These are phyloP conservation scores for Poicephalus meyeri DNA, from an alignment of 2,113 vertebrate species.

Conservation along the genomic window DNA sequence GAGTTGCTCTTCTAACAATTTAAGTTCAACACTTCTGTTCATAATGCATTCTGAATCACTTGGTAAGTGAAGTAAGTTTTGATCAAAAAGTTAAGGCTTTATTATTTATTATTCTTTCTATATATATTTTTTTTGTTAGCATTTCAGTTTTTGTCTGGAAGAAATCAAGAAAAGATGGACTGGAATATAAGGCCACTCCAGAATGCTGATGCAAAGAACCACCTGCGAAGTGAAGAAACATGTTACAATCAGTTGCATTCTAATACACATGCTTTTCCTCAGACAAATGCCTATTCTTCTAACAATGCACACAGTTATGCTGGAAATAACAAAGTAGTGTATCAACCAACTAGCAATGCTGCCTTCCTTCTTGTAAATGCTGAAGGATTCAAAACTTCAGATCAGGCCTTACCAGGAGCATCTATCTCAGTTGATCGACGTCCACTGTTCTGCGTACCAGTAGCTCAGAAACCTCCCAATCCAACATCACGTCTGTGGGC, in stretches of 20 bases:
- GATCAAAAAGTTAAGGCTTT: background rate
- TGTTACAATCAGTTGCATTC: slow-evolving; percentile 23
- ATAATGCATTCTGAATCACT: background rate
- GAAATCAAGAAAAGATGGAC: slow-evolving; percentile 61
- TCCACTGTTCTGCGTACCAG: background rate
- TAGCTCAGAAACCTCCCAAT: background rate
- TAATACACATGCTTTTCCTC: background rate
- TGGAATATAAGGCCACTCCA: slow-evolving; percentile 65
- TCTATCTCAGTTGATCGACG: background rate
- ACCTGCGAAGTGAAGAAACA: background rate
- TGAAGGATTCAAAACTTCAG: slow-evolving; percentile 7
- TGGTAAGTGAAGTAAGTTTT: background rate
- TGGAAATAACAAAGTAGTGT: slow-evolving; percentile 26
- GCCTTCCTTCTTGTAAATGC: background rate
- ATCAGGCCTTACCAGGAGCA: slow-evolving; percentile 22
- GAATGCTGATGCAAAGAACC: background rate
- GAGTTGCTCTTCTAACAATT: background rate
- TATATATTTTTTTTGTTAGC: slow-evolving; percentile 15
- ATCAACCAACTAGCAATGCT: background rate
- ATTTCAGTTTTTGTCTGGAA: slow-evolving; percentile 5
- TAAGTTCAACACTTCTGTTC: background rate
- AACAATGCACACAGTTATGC: slow-evolving; percentile 24
- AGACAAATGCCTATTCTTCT: background rate
- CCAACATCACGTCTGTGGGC: background rate
- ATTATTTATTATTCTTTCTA: background rate